Conservation (phyloP, 2,888 invertebrate genomes). For the Hypercompe scribonia region DNA sequence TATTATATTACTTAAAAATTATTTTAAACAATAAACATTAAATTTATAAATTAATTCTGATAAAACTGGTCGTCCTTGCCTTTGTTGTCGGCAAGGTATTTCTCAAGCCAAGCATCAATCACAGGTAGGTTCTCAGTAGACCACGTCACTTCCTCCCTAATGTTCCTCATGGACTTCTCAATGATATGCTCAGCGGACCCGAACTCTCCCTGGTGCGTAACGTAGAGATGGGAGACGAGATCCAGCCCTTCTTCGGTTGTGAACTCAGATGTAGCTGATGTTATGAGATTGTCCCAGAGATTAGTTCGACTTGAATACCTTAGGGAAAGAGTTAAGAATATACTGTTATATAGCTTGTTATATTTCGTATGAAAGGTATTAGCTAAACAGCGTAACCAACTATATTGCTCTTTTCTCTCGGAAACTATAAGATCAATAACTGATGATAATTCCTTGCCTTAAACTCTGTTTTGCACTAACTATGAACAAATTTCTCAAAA, state of each 20-base stretch:
- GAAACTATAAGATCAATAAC: no score
- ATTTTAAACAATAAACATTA: constrained; percentile 21
- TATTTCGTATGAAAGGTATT: neutral
- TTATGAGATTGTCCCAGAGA: constrained; percentile 92
- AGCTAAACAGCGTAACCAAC: no score
- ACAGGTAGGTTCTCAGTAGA: constrained; percentile 91
- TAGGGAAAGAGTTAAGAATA: constrained; percentile 17
- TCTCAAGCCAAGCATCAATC: constrained; percentile 90
- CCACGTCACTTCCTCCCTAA: constrained; percentile 92
- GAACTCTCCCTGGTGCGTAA: constrained; percentile 88
- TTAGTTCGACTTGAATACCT: constrained; percentile 90
- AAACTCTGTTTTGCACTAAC: no score
- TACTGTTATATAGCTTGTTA: neutral
- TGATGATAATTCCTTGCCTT: no score
- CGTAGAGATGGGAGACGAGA: constrained; percentile 89
- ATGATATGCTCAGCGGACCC: constrained; percentile 91
- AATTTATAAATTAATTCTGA: constrained; percentile 39
- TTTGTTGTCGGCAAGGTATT: constrained; percentile 59
- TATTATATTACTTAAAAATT: constrained; percentile 15
- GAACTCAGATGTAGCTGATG: constrained; percentile 91
- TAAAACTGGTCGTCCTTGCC: constrained; percentile 61
- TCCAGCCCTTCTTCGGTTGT: constrained; percentile 91
- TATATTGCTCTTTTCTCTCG: no score
- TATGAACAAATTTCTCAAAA: no score
- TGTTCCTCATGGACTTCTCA: constrained; percentile 90